Base-by-base conservation (phyloP, 1,140 invertebrate species). In the Heliconius hewitsoni region DNA sequence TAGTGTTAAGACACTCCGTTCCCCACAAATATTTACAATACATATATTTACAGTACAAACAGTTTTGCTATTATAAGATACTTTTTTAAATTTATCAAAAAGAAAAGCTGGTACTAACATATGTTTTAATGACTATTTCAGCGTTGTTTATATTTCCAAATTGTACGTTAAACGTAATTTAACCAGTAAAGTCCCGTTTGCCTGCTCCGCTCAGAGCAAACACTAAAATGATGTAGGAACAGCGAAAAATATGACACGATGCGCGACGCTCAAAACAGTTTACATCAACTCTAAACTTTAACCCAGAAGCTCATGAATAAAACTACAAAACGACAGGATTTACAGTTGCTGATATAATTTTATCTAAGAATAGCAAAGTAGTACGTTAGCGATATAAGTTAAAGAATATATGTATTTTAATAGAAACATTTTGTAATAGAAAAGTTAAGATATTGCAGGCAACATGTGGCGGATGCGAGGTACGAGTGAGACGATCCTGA, bases 261-360 rank as follows among this genome's bases (percentile, higher is more conserved):
- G 83, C 83, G 79, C 79, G 83, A 85, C 85, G 83, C 86, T 60
- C 81, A 85, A 86, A 88, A 82, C 84, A 87, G 85, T 90, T 89
- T 89, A 87, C 84, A 76, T 66, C 76, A 73, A 75, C 81, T 85
- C 78, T 71, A 78, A 85, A 89, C 86, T 81, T 87, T 57, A 57
- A 57, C 46, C 46, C 27, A 34, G 60, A 27, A 23, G 13, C 60
- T 66, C 27, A 66, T 66, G 60, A 27, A 66, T 66, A 66, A 8
- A 30, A 66, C 60, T 66, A 66, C 8, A 11, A 57, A 57, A 57
- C 55, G 55, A 57, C n/a, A 57, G 55, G n/a, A 57, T 57, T 57
- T 60, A 27, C 19, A 60, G n/a, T 60, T 74, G 27, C 70, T 72
- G 71, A 72, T 46, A 72, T 46, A 72, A 37, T 72, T 72, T 72